These are phyloP conservation scores for Stictonetta naevosa DNA, from an alignment of 2,113 vertebrate species.

Conservation along the genomic window DNA sequence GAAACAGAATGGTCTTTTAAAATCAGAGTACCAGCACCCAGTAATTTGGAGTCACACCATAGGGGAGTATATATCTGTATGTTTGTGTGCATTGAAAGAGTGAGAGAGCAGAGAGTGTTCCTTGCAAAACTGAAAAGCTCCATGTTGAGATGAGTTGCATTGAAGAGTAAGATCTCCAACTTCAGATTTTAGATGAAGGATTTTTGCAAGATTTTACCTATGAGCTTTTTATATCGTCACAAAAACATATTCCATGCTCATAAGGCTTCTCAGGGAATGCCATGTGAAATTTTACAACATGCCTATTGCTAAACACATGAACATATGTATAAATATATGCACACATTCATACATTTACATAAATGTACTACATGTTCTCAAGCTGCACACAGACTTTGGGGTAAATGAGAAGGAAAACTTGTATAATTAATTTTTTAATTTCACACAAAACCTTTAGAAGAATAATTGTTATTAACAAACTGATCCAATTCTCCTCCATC, in stretches of 20 bases:
- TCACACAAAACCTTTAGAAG: background rate
- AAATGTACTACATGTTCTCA: background rate
- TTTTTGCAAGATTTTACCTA: background rate
- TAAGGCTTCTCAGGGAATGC: background rate
- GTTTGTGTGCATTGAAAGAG: background rate
- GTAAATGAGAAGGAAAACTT: background rate
- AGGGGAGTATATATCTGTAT: background rate
- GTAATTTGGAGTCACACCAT: background rate
- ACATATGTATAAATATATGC: fast-evolving
- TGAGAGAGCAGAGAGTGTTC: background rate
- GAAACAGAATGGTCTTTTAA: background rate
- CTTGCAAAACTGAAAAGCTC: background rate
- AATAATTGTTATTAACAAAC: background rate
- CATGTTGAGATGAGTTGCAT: background rate
- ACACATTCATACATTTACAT: background rate
- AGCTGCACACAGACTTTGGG: background rate
- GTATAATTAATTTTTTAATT: background rate
- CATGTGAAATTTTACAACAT: background rate
- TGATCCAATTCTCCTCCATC: background rate
- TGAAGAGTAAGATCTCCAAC: background rate
- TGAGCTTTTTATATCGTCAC: background rate
- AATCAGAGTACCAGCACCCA: background rate
- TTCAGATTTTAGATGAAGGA: background rate
- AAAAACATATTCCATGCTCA: background rate
- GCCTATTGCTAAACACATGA: background rate